These are phyloP conservation scores for Phengaris alcon DNA, from an alignment of 2,888 invertebrate genomes.

Conservation along the genomic window DNA sequence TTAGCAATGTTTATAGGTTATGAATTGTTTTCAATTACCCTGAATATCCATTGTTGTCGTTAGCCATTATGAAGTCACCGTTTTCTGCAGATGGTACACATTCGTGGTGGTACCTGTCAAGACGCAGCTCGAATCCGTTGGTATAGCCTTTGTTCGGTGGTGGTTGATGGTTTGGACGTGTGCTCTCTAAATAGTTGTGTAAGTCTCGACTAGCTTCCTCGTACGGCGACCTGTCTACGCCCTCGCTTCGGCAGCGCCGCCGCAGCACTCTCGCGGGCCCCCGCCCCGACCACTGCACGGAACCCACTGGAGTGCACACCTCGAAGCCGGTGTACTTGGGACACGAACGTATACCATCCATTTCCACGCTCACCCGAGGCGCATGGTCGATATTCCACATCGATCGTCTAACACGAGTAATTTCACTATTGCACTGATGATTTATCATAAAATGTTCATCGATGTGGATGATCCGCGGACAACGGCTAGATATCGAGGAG, in stretches of 20 bases:
- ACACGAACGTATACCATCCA: constrained; percentile 71
- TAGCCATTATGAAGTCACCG: constrained; percentile 72
- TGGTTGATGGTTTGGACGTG: constrained; percentile 51
- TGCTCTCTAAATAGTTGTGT: constrained; percentile 56
- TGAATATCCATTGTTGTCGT: constrained; percentile 58
- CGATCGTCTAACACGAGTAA: constrained; percentile 53
- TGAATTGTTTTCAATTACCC: constrained; percentile 49
- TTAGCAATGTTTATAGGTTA: constrained; percentile 26
- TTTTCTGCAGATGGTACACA: constrained; percentile 62
- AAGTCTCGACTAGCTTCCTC: constrained; percentile 66
- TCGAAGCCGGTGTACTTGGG: constrained; percentile 72
- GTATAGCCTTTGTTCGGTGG: constrained; percentile 64
- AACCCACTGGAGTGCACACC: constrained; percentile 67
- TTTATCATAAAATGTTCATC: constrained; percentile 60
- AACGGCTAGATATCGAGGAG: constrained; percentile 52
- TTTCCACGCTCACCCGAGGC: constrained; percentile 64
- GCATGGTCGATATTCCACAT: constrained; percentile 71
- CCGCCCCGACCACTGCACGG: constrained; percentile 63
- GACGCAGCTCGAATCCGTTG: constrained; percentile 48
- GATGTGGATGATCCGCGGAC: constrained; percentile 55
- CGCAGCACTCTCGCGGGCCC: constrained; percentile 68
- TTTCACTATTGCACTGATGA: constrained; percentile 69
- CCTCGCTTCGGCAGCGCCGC: constrained; percentile 75
- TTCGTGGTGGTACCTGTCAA: constrained; percentile 64
- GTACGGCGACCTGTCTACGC: constrained; percentile 71